Evolutionary conservation across 2,797 vertebrate species (phyloP), one percentile per base, ranked within the genome.

Genomic region (Tachyglossus aculeatus): DNA sequence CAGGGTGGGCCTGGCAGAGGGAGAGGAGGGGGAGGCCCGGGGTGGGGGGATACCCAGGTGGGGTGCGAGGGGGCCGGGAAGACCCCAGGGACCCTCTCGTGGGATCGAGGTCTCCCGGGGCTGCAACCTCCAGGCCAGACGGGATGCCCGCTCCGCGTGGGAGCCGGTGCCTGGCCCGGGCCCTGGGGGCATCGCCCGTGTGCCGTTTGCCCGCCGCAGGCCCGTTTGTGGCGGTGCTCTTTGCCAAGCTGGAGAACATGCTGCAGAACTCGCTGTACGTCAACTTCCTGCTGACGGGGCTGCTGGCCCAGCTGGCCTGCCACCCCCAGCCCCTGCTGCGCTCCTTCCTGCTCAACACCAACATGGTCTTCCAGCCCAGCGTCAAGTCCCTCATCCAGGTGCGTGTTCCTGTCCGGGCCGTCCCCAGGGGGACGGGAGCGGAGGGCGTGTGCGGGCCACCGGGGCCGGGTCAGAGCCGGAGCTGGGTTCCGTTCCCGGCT

Each of bases 311-410:
- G 92, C 92, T 99, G 83, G 97, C 97, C 79, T 96, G 95, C 85
- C 95, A 98, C 84, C 96, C 98, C 18, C 98, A 99, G 91, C 98
- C 97, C 33, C 94, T 99, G 80, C 95, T 99, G 39, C 96, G 96
- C 85, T 99, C 97, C 91, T 99, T 99, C 90, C 96, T 99, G 75
- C 97, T 99, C 80, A 99, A 98, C 93, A 96, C 97, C 92, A 99
- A 97, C 92, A 98, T 99, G 97, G 98, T 99, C 90, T 99, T 99
- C 94, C 98, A 99, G 93, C 98, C 98, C 81, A 98, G 96, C 11
- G 92, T 99, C 88, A 99, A 99, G 91, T 99, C 97, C 34, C 94
- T 99, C 81, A 94, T 99, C 80, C 98, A 99, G 97, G 97, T 98
- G 92, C 76, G 67, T 14, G 25, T 1, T 11, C 11, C 6, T 2